A percentile compares a stretch with the other conserved stretches of the same genome.
phyloP scores from a whole-genome alignment of 1,140 invertebrate species.

The Melipona quadrifasciata region DNA sequence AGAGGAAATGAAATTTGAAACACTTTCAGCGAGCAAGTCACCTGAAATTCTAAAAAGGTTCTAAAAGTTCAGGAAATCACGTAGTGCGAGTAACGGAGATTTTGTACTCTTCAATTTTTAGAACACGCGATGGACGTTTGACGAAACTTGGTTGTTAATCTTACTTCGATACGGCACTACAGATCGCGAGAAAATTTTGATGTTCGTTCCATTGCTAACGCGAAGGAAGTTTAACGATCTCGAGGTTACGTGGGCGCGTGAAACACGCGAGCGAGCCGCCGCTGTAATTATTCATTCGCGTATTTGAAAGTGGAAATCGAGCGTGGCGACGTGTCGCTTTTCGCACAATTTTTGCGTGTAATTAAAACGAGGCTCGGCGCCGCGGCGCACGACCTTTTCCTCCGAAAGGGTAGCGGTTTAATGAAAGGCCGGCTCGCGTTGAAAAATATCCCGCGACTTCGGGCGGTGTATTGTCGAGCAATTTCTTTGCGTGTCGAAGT shows the following conservation, averaged over 20 bases:
- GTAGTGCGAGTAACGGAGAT: no score
- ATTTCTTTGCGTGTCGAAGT: conserved; percentile 8
- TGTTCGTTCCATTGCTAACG: not conserved
- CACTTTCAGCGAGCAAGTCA: no score
- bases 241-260: no score
- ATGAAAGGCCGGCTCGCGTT: conserved; percentile 14
- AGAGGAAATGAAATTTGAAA: no score
- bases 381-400: not conserved
- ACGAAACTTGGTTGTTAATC: no score
- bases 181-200: not conserved
- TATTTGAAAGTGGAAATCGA: conserved; percentile 9
- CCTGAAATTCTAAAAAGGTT: no score
- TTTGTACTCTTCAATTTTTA: no score
- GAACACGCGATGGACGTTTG: no score
- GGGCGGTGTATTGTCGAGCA: not conserved
- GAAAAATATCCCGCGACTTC: conserved; percentile 21
- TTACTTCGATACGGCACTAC: no score
- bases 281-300: conserved; percentile 7
- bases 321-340: not conserved
- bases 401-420: not conserved
- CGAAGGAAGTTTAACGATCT: not conserved
- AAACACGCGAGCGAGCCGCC: not conserved
- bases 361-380: conserved; percentile 28
- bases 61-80: no score
- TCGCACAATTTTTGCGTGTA: conserved; percentile 11